Evolutionary conservation across 1,140 invertebrate species (phyloP), one percentile per base, ranked within the genome.

Genomic region (Musca domestica): DNA sequence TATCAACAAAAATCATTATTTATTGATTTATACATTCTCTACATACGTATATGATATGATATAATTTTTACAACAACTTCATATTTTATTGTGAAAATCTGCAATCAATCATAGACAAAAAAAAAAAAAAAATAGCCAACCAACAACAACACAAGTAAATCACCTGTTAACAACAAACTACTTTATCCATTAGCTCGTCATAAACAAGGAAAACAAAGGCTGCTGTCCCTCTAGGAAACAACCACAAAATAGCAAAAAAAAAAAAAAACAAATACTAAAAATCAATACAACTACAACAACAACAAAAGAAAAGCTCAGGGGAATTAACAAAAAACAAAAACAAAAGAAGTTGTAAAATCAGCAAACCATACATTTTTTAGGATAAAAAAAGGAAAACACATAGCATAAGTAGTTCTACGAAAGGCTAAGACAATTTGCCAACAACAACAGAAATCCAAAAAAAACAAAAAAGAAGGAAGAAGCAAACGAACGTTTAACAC

Each of bases 301-400:
- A 41, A 41, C 34, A 41, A 41, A 41, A 61, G 56, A 61, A 61
- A 61, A 61, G 56, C 56, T 61, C 56, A 61, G 56, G 56, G 56
- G 56, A 61, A 61, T 34, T 34, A 30, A 30, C 27, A 30, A 30
- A 30, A 30, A 30, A 30, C 34, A 41, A 41, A n/a, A 41, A 41
- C 10, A 5, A 7, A 41, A 61, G 19, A 17, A 34, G 56, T 61
- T 61, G 56, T 61, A 61, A 34, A 27, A n/a, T 34, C 54, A 41
- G 25, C 3, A 12, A 58, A 58, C 54, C n/a, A n/a, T n/a, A 58
- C 3, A 58, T 34, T 41, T 58, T 61, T 34, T 34, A 34, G 19
- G 12, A 61, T 61, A 61, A 27, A n/a, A 25, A 30, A 58, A n/a
- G 5, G 7, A 61, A 12, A 61, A 34, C 15, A 61, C 17, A n/a